Base-by-base conservation (phyloP, 2,888 invertebrate genomes). In the Lasioglossum marginatum region DNA sequence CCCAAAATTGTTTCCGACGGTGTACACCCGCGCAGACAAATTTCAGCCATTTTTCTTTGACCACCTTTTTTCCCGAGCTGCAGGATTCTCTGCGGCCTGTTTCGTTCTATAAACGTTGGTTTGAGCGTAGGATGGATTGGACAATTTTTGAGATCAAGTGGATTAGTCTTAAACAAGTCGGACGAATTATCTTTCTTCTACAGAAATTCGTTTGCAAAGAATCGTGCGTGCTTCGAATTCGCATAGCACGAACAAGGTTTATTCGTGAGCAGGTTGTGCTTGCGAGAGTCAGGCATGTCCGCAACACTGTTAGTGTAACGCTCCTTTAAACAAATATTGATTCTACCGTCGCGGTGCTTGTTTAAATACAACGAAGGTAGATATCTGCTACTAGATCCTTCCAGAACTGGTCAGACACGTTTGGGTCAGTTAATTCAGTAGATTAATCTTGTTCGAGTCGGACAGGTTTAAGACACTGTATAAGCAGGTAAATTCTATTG, bases 301-400 rank as follows among this genome's bases (percentile, higher is more conserved):
- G 52, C 52, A 52, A 52, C 52, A 52, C 8, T 52, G 52, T 52
- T 52, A 52, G 52, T 23, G 52, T 52, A 52, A 52, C 52, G 23
- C 52, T 52, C 52, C 52, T 52, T 52, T 52, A 52, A 52, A 52
- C 52, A 52, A 52, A 52, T 52, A 52, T 52, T 52, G 52, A 52
- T 52, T 52, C 23, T 10, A 52, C 23, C 23, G 10, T 52, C 52
- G 52, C 19, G 52, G 3, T 6, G 23, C 23, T 52, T 23, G 52
- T 23, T 52, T 52, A 52, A 23, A 52, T 23, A 23, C 6, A 52
- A 23, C 52, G 23, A 52, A 52, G 23, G 8, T 23, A 23, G 52
- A 23, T 10, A 23, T 23, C 52, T 31, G 14, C 68, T 40, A 84
- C 77, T 74, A 74, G 74, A 74, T n/a, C 19, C 31, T 68, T 45